These are phyloP conservation scores for Anarrhichthys ocellatus DNA, from an alignment of 2,113 vertebrate species.

Conservation along the genomic window DNA sequence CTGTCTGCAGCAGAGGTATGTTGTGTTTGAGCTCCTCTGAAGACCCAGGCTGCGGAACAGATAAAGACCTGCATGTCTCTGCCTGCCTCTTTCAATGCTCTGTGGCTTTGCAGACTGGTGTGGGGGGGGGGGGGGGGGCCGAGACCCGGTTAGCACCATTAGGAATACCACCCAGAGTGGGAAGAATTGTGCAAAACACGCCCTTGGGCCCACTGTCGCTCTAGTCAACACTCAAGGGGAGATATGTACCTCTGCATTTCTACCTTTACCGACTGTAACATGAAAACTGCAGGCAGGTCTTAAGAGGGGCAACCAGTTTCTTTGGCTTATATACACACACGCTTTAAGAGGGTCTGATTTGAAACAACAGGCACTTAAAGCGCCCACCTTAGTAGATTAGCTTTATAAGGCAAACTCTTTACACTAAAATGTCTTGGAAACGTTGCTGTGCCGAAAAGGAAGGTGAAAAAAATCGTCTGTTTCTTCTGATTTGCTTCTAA, in stretches of 20 bases:
- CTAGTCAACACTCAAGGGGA: slow-evolving; percentile 57
- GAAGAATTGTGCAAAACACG: slow-evolving; percentile 43
- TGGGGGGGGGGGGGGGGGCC: neutral
- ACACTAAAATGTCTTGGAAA: slow-evolving; percentile 18
- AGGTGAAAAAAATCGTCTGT: neutral
- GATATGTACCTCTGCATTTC: slow-evolving; percentile 50
- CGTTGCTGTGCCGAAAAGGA: neutral
- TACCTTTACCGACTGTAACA: slow-evolving; percentile 40
- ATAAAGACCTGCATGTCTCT: slow-evolving; percentile 76
- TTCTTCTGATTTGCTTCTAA: slow-evolving; percentile 11
- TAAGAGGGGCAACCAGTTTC: slow-evolving; percentile 25
- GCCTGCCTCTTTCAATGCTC: slow-evolving; percentile 64
- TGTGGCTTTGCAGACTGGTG: slow-evolving; percentile 29
- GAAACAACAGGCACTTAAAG: slow-evolving; percentile 61
- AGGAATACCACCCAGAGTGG: slow-evolving; percentile 79
- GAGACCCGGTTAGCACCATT: slow-evolving; percentile 36
- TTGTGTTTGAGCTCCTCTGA: slow-evolving; percentile 53
- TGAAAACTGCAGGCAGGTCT: slow-evolving; percentile 9
- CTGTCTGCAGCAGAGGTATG: slow-evolving; percentile 74
- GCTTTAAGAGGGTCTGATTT: slow-evolving; percentile 47
- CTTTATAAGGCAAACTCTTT: slow-evolving; percentile 23
- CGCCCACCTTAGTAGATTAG: slow-evolving; percentile 7
- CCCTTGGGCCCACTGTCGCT: slow-evolving; percentile 65
- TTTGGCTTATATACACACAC: slow-evolving; percentile 46
- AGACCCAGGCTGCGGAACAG: slow-evolving; percentile 48